Evolutionary conservation across 2,888 invertebrate species (phyloP).

Genomic region (Teinopalpus imperialis): DNA sequence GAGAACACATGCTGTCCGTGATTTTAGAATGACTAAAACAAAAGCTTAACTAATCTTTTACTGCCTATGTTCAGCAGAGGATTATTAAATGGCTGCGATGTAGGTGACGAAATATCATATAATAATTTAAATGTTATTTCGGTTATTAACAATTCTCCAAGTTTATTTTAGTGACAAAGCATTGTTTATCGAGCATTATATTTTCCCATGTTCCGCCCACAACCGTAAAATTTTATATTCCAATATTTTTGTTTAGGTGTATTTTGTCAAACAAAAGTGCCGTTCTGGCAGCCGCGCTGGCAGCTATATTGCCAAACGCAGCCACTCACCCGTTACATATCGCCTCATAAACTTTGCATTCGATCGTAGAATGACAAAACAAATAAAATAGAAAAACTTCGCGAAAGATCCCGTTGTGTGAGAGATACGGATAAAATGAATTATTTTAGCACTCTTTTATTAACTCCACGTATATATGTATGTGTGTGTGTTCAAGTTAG

Average conservation of each 20-base stretch:
- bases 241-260: conserved; percentile 12
- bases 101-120: too few species aligned
- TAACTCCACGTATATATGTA: neutral
- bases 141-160: too few species aligned
- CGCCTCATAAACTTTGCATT: conserved; percentile 24
- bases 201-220: neutral
- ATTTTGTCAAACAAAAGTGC: conserved; percentile 21
- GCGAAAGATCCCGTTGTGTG: conserved; percentile 5
- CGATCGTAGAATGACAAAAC: conserved; percentile 19
- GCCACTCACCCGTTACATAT: conserved; percentile 18
- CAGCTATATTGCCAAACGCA: conserved; percentile 11
- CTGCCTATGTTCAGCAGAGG: too few species aligned
- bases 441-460: conserved; percentile 9
- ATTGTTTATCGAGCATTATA: too few species aligned
- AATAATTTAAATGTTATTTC: too few species aligned
- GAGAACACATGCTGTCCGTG: too few species aligned
- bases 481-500: too few species aligned
- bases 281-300: neutral
- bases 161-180: too few species aligned
- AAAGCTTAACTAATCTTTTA: too few species aligned
- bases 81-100: too few species aligned
- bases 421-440: conserved; percentile 2
- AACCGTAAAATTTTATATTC: conserved; percentile 16
- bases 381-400: conserved; percentile 19
- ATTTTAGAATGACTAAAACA: too few species aligned